Evolutionary conservation across 2,888 invertebrate genomes (phyloP).

Genomic region (Priocnemis perturbator): DNA sequence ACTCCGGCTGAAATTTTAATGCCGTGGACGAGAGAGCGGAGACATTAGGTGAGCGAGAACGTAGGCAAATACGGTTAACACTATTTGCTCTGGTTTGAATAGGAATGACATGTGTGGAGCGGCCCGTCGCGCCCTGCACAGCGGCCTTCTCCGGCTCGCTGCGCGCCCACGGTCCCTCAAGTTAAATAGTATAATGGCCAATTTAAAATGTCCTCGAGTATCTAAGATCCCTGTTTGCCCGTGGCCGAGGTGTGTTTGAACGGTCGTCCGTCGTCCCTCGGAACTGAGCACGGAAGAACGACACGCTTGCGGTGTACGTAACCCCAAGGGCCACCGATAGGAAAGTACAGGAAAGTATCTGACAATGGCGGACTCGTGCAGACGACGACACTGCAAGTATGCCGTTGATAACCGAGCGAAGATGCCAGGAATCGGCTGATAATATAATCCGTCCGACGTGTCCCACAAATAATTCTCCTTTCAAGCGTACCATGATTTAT

Average conservation of each 20-base stretch:
- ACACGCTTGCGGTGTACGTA: constrained; percentile 19
- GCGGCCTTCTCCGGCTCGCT: constrained; percentile 53
- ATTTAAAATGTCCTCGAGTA: constrained; percentile 74
- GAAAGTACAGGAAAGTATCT: neutral
- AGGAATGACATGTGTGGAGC: constrained; percentile 62
- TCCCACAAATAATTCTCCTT: too few relatives aligned
- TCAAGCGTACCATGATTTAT: too few relatives aligned
- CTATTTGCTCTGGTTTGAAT: constrained; percentile 71
- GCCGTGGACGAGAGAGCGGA: constrained; percentile 36
- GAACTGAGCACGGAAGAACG: constrained; percentile 54
- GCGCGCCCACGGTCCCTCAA: constrained; percentile 66
- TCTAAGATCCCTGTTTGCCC: constrained; percentile 72
- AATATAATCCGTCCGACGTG: too few relatives aligned
- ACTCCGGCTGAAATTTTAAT: constrained; percentile 36
- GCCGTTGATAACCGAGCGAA: too few relatives aligned
- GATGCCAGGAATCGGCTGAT: too few relatives aligned
- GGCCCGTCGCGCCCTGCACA: constrained; percentile 47
- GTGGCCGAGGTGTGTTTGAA: constrained; percentile 65
- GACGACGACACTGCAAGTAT: neutral
- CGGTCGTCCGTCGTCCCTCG: constrained; percentile 49
- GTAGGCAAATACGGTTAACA: constrained; percentile 73
- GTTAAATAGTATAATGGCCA: constrained; percentile 76
- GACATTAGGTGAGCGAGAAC: constrained; percentile 68
- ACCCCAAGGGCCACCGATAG: constrained; percentile 54
- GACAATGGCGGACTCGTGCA: neutral